A percentile compares a stretch with the other conserved stretches of the same genome.
These are phyloP conservation scores for Sebastes schlegelii DNA, from an alignment of 2,113 vertebrate species.

Conservation along the genomic window DNA sequence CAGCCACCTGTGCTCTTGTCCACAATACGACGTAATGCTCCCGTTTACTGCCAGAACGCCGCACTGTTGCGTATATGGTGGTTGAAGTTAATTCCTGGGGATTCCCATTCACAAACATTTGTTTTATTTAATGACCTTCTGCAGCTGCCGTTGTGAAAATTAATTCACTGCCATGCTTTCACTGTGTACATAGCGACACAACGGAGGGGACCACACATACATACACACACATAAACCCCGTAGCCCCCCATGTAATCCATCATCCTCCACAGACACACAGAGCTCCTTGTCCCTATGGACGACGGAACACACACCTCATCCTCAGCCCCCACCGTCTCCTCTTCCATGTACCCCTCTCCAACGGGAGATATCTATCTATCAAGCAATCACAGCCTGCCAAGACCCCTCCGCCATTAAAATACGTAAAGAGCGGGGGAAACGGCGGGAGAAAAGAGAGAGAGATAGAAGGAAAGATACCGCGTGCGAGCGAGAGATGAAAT, in stretches of 20 bases:
- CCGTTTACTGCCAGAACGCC: constrained; percentile 36
- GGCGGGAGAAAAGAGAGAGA: constrained; percentile 35
- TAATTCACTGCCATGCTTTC: constrained; percentile 61
- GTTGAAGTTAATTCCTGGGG: constrained; percentile 58
- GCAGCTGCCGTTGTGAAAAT: constrained; percentile 61
- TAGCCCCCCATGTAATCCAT: constrained; percentile 77
- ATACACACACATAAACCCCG: constrained; percentile 29
- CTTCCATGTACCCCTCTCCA: constrained; percentile 55
- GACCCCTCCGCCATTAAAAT: constrained; percentile 64
- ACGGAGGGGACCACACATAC: constrained; percentile 14
- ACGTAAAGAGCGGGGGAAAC: constrained; percentile 38
- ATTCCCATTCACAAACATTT: constrained; percentile 74
- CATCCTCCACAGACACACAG: constrained; percentile 71
- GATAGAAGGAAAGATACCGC: constrained; percentile 50
- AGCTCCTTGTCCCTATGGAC: constrained; percentile 63
- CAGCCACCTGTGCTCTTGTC: constrained; percentile 63
- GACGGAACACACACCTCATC: constrained; percentile 75
- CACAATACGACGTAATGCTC: constrained; percentile 39
- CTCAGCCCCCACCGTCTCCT: constrained; percentile 52
- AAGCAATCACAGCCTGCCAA: constrained; percentile 68
- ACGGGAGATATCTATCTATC: constrained; percentile 75
- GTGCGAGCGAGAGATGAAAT: constrained; percentile 69
- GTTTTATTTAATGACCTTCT: constrained; percentile 78
- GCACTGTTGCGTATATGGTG: constrained; percentile 28
- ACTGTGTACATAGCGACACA: constrained; percentile 53